Evolutionary conservation across 1,140 invertebrate genomes (phyloP).

Genomic region (Bombus haemorrhoidalis): DNA sequence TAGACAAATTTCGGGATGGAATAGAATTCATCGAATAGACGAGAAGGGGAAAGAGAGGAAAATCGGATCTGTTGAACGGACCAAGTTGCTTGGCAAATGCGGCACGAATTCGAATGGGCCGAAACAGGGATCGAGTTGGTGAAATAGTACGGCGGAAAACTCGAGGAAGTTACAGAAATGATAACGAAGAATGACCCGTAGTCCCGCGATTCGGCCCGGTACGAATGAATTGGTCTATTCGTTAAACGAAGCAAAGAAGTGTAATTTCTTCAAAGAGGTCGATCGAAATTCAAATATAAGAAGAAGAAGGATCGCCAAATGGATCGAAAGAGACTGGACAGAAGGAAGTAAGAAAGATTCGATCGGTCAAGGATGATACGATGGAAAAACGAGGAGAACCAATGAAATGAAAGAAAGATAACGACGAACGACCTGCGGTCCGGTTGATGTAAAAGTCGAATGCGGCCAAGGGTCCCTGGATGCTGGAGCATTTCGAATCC

Average conservation of each 20-base stretch:
- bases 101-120: neutral
- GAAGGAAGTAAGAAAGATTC: neutral
- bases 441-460: slow-evolving; percentile 90
- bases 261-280: too few species aligned
- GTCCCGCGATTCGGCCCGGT: too few species aligned
- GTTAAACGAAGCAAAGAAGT: too few species aligned
- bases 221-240: too few species aligned
- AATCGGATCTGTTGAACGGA: neutral
- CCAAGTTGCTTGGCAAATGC: neutral
- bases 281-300: too few species aligned
- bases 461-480: slow-evolving; percentile 89
- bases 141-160: too few species aligned
- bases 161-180: too few species aligned
- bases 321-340: neutral
- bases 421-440: slow-evolving; percentile 83
- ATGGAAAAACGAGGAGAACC: too few species aligned
- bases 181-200: neutral
- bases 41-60: neutral
- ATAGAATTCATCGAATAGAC: neutral
- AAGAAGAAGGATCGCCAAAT: too few species aligned
- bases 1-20: neutral
- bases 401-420: neutral
- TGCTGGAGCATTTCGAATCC: slow-evolving; percentile 91
- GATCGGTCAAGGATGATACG: too few species aligned
- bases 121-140: neutral